These are phyloP conservation scores for Chionodraco myersi DNA, from an alignment of 2,113 vertebrate genomes.

Conservation along the genomic window DNA sequence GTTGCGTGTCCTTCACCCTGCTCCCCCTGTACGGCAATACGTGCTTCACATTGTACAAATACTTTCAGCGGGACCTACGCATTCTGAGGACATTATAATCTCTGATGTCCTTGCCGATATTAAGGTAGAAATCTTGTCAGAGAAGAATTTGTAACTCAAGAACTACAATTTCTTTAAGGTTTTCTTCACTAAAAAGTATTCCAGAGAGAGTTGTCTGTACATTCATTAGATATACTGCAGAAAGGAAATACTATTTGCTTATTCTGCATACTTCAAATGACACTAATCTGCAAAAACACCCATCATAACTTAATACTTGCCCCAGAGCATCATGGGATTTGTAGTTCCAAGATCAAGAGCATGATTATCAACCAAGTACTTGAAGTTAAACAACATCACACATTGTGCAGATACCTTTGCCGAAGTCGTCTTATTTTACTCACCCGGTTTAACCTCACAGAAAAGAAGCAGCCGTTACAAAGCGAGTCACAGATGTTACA, in stretches of 20 bases:
- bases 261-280: background rate
- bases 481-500: no score
- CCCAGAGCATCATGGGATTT: slow-evolving; percentile 1
- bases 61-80: background rate
- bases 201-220: no score
- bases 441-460: no score
- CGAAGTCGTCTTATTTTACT: no score
- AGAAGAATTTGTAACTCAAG: no score
- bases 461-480: no score
- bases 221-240: background rate
- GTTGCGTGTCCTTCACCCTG: background rate
- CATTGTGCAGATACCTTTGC: background rate
- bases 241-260: background rate
- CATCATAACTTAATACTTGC: background rate
- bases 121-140: no score
- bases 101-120: no score
- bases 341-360: background rate
- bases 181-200: no score
- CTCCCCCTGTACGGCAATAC: background rate
- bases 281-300: background rate
- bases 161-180: no score
- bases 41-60: no score
- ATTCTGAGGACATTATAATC: background rate
- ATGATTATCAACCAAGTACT: background rate
- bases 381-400: background rate